Conservation (phyloP, 1,140 invertebrate species). For the Phortica variegata region DNA sequence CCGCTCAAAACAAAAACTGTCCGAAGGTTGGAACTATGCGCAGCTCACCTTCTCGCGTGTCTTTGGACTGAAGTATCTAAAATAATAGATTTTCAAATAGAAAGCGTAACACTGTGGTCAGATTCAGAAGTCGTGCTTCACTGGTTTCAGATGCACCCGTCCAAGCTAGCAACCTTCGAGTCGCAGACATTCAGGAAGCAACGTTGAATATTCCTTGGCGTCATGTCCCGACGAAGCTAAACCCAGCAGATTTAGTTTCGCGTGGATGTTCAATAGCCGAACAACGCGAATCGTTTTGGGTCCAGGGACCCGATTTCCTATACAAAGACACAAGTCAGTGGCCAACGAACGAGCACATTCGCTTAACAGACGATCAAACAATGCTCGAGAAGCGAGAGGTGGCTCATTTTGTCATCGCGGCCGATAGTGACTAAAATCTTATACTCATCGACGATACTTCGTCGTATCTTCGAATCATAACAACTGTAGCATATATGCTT, state of each 20-base stretch:
- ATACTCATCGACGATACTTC: not conserved
- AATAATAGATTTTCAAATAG: conserved; percentile 1
- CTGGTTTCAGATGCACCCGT: conserved; percentile 20
- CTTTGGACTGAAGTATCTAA: conserved; percentile 17
- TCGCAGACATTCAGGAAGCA: conserved; percentile 15
- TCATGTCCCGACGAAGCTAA: conserved; percentile 28
- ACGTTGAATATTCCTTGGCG: conserved; percentile 17
- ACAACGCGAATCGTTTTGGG: not conserved
- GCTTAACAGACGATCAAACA: not conserved
- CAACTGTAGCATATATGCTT: not conserved
- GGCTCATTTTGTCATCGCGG: not conserved
- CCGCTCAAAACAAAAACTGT: conserved; percentile 48
- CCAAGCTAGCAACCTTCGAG: conserved; percentile 16
- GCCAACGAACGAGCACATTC: not conserved
- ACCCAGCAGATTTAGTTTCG: conserved; percentile 44
- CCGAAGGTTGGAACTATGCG: conserved; percentile 48
- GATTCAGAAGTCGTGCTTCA: conserved; percentile 28
- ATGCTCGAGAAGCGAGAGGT: not conserved
- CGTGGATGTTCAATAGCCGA: conserved; percentile 16
- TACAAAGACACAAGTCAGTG: not conserved
- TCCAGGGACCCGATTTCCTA: not conserved
- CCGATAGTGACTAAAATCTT: not conserved
- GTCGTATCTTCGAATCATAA: conserved; percentile 3
- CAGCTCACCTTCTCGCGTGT: conserved; percentile 32
- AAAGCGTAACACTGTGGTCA: conserved; percentile 9